A percentile compares a stretch with the other conserved stretches of the same genome.
Conservation (phyloP, 1,140 invertebrate species). For the Mya arenaria region DNA sequence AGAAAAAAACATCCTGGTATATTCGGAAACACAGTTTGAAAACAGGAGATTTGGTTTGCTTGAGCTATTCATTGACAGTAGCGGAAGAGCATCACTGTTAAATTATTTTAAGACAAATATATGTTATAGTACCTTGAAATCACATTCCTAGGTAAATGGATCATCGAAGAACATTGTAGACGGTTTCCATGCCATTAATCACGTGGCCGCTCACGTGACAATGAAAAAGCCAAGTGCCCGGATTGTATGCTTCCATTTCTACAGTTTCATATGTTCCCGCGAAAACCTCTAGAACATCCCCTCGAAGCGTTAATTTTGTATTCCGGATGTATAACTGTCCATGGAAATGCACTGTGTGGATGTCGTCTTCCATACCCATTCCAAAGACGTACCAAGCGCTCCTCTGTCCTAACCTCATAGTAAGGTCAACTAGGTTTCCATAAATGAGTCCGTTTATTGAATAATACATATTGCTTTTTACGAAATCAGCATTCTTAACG, state of each 20-base stretch:
- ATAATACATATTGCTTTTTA: constrained; percentile 67
- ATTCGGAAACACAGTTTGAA: no score
- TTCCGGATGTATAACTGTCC: constrained; percentile 67
- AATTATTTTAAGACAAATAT: no score
- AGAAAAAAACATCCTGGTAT: no score
- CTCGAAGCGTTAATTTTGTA: constrained; percentile 52
- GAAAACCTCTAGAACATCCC: constrained; percentile 72
- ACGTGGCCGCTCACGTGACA: constrained; percentile 64
- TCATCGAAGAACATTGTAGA: constrained; percentile 42
- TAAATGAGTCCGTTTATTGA: constrained; percentile 71
- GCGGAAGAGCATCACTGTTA: no score
- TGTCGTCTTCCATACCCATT: constrained; percentile 65
- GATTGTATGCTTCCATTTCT: constrained; percentile 70
- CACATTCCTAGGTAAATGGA: no score
- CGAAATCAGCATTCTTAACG: constrained; percentile 42
- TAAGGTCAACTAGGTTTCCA: constrained; percentile 64
- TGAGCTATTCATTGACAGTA: no score
- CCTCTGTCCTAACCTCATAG: constrained; percentile 59
- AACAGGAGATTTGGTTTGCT: no score
- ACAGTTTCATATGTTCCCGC: constrained; percentile 69
- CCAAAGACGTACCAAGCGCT: constrained; percentile 72
- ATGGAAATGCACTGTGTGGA: constrained; percentile 76
- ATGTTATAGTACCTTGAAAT: no score
- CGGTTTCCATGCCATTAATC: constrained; percentile 56
- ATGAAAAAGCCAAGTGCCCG: constrained; percentile 71